Evolutionary conservation across 2,888 invertebrate species (phyloP), one percentile per base, ranked within the genome.

Genomic region (Sialis fuliginosa): DNA sequence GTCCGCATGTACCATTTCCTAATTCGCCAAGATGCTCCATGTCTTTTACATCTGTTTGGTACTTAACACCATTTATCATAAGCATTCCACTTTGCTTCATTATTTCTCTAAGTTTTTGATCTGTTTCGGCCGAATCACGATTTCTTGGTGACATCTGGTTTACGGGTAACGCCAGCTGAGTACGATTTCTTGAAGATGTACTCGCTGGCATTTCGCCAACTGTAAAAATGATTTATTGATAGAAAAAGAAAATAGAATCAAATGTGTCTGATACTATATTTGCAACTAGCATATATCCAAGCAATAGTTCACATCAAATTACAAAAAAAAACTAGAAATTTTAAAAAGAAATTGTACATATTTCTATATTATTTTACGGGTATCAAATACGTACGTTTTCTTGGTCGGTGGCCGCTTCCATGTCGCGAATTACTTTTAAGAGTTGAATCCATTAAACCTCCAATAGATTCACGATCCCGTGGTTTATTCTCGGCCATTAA

Each of bases 1-100:
- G 93, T 6, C 97, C 97, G 63, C 96, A 97, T 9, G 96, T 96
- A 9, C 96, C 96, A 61, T 86, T 88, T 47, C 92, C 92, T 48
- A 92, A 71, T 64, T 91, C 91, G 2, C 89, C 89, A 48, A 90
- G 66, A 55, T 86, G 84, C 55, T 87, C 81, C 61, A 91, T 72
- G 58, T 91, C 88, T 56, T 81, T 80, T 56, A 88, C 81, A 53
- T 80, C 79, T 4, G 90, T 88, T 51, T 79, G 74, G 66, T 86
- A 91, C 58, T 79, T 77, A 55, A 73, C 67, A 43, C 83, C 84
- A 56, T 84, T 79, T 49, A 95, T 84, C 52, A 77, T 89, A 51
- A 96, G 68, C 58, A 89, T 84, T 48, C 93, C 93, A 61, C 87
- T 91, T 67, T 86, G 85, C 69, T 88, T 84, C 79, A 89, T 90